Percentiles rank a stretch among this genome's conserved stretches.
Evolutionary conservation across 2,113 vertebrate genomes (phyloP).

Genomic region (Cygnus buccinator): DNA sequence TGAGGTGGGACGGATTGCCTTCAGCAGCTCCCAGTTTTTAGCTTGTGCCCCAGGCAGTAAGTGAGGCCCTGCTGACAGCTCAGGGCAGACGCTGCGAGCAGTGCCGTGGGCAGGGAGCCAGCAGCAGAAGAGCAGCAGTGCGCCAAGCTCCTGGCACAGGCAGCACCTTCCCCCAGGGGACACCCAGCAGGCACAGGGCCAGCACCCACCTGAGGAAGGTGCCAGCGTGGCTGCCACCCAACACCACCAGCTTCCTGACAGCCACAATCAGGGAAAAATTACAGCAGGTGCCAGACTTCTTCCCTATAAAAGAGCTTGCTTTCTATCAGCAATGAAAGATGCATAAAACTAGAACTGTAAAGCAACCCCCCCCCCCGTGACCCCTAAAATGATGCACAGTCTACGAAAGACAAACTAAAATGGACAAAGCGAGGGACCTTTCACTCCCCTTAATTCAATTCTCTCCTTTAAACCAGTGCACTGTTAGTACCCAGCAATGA

Average conservation of each 20-base stretch:
- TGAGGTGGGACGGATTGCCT: background rate
- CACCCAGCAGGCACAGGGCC: background rate
- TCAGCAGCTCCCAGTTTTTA: background rate
- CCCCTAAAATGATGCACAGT: constrained; percentile 50
- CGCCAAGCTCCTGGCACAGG: background rate
- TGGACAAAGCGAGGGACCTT: constrained; percentile 48
- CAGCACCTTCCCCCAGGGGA: background rate
- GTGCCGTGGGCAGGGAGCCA: background rate
- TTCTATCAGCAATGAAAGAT: constrained; percentile 17
- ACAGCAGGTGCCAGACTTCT: constrained; percentile 7
- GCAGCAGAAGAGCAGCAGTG: background rate
- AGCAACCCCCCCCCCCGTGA: constrained; percentile 35
- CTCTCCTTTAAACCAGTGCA: constrained; percentile 74
- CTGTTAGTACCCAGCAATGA: constrained; percentile 70
- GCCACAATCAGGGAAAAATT: background rate
- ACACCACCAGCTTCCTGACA: rapidly evolving
- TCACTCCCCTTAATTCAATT: constrained; percentile 67
- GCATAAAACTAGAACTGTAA: background rate
- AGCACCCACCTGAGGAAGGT: background rate
- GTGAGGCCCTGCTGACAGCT: background rate
- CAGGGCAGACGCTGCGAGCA: background rate
- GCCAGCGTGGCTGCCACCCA: rapidly evolving
- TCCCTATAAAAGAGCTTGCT: background rate
- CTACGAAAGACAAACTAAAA: constrained; percentile 53
- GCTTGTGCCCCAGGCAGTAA: background rate